Percentiles rank a stretch among this genome's conserved stretches.
phyloP scores from a whole-genome alignment of 2,113 vertebrate species.

The Passer domesticus region DNA sequence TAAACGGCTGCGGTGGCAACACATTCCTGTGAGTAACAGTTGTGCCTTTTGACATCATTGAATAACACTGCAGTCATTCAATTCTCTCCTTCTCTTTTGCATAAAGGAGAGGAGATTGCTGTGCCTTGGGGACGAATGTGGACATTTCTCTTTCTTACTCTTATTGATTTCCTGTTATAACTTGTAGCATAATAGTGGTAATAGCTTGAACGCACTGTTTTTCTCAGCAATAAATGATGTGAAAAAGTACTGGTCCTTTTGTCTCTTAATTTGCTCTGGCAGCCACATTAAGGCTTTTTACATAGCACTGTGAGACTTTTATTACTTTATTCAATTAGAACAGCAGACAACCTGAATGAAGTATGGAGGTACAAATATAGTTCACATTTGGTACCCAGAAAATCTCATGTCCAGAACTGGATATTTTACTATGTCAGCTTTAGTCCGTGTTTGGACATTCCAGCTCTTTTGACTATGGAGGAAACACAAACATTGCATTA shows the following conservation, averaged over 20 bases:
- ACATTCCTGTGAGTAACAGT: background rate
- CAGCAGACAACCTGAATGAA: slow-evolving; percentile 1
- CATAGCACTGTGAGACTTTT: slow-evolving; percentile 4
- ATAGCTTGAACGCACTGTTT: background rate
- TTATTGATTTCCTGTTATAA: slow-evolving; percentile 61
- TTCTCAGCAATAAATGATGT: slow-evolving; percentile 35
- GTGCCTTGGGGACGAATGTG: background rate
- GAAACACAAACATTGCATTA: background rate
- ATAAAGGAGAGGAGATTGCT: background rate
- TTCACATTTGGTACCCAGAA: background rate
- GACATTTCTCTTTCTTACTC: slow-evolving; percentile 20
- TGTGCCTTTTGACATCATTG: background rate
- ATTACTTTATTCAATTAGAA: slow-evolving; percentile 47
- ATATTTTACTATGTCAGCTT: background rate
- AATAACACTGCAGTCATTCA: background rate
- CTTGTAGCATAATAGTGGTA: slow-evolving; percentile 38
- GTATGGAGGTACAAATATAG: background rate
- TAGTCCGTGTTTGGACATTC: background rate
- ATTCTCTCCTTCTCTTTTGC: background rate
- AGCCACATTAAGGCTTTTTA: slow-evolving; percentile 32
- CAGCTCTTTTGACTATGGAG: background rate
- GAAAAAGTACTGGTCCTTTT: slow-evolving; percentile 37
- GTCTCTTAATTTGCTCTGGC: slow-evolving; percentile 44
- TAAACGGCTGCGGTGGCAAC: background rate
- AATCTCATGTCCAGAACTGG: background rate